phyloP scores from a whole-genome alignment of 2,113 vertebrate species.

The Balaeniceps rex region DNA sequence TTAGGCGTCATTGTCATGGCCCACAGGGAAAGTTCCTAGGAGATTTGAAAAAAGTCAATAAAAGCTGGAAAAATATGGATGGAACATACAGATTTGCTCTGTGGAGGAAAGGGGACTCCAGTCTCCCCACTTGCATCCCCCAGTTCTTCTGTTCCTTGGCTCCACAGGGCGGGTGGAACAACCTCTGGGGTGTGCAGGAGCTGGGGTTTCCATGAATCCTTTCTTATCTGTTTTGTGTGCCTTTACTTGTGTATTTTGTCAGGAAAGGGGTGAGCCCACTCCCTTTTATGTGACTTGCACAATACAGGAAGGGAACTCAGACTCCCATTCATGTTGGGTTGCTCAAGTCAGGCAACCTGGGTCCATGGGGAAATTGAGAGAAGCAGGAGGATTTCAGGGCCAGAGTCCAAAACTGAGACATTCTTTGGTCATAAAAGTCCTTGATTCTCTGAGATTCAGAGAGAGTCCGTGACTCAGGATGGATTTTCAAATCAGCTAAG shows the following conservation, averaged over 20 bases:
- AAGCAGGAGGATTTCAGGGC: neutral
- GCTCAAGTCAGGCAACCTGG: neutral
- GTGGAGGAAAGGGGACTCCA: neutral
- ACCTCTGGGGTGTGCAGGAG: neutral
- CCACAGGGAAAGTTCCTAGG: neutral
- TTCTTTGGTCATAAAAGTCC: neutral
- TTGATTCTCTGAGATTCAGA: neutral
- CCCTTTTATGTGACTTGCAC: neutral
- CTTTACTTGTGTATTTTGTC: neutral
- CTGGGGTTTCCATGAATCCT: neutral
- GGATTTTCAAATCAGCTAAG: neutral
- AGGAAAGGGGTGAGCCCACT: neutral
- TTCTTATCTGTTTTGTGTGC: neutral
- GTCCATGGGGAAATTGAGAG: neutral
- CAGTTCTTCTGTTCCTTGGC: neutral
- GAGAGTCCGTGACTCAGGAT: neutral
- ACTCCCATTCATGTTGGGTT: neutral
- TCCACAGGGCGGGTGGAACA: neutral
- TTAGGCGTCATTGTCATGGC: neutral
- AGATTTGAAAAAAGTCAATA: neutral
- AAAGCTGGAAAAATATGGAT: neutral
- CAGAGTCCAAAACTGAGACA: neutral
- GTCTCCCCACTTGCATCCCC: neutral
- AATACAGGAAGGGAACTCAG: neutral
- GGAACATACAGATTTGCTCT: neutral